A percentile compares a stretch with the other conserved stretches of the same genome.
These are phyloP conservation scores for Monochamus alternatus DNA, from an alignment of 2,888 invertebrate species.

Conservation along the genomic window DNA sequence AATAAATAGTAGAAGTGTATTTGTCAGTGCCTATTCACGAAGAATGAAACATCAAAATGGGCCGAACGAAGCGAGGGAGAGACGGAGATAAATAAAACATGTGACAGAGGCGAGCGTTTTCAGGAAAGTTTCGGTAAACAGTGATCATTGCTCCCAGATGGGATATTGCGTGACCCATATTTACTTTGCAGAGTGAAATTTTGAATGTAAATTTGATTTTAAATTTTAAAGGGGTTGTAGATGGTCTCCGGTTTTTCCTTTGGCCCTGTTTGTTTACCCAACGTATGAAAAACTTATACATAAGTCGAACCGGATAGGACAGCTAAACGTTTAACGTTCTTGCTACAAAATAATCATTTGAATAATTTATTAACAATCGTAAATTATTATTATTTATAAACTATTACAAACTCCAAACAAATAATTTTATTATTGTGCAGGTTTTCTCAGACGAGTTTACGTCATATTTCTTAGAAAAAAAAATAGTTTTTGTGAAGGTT, in stretches of 20 bases:
- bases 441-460: too few relatives aligned
- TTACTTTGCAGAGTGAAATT: conserved; percentile 31
- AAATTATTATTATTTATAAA: too few relatives aligned
- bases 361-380: too few relatives aligned
- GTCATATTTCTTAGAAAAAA: too few relatives aligned
- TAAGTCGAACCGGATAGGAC: too few relatives aligned
- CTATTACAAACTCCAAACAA: too few relatives aligned
- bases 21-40: conserved; percentile 35
- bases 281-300: too few relatives aligned
- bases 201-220: conserved; percentile 35
- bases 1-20: conserved; percentile 30
- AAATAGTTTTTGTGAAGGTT: too few relatives aligned
- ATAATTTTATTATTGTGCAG: too few relatives aligned
- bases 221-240: conserved; percentile 25
- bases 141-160: conserved; percentile 42
- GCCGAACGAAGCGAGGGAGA: conserved; percentile 58
- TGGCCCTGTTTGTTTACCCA: background rate
- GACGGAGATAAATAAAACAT: conserved; percentile 65
- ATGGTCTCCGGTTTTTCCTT: background rate
- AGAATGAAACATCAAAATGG: conserved; percentile 63
- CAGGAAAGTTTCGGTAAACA: conserved; percentile 58
- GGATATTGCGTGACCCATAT: conserved; percentile 35
- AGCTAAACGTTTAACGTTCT: too few relatives aligned
- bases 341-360: too few relatives aligned
- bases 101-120: conserved; percentile 64